Evolutionary conservation across 2,888 invertebrate species (phyloP), one percentile per base, ranked within the genome.

Genomic region (Cheilosia soror): DNA sequence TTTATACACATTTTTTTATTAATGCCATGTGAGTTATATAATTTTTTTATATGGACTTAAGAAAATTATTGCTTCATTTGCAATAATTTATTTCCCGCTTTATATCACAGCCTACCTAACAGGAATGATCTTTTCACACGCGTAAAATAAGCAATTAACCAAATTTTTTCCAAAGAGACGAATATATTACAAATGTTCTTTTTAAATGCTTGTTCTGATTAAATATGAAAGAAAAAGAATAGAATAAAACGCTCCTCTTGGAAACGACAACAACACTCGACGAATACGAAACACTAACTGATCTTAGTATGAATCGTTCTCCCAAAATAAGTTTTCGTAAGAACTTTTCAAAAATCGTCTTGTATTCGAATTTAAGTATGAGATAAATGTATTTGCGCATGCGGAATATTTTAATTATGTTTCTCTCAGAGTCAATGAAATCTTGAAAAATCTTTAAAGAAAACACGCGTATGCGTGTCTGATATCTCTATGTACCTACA

Each of bases 281-380:
- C 92, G 91, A 92, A 90, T 90, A 92, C 92, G 91, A 91, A 92
- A 91, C 92, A 91, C 92, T 90, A 91, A 92, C 91, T 92, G 91
- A 92, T 88, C 82, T 47, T 71, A 53, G 29, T 51, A 40, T 37
- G 72, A 73, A 66, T 25, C 68, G 44, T 51, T 75, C 63, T 33
- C 49, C 33, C 57, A 80, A 78, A 82, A 57, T 72, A 42, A 51
- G 60, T 62, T 57, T 77, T 47, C 20, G 1, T 51, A 29, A 40
- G 42, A 60, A 63, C 0, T 62, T 72, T 63, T 57, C 9, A 66
- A 79, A 65, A 68, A 40, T 37, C 62, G 37, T 58, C 2, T 60
- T 72, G 65, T 62, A 57, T 72, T 57, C 31, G 57, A 72, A 79
- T 73, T 44, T 49, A 31, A 51, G 9, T n/a, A n/a, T 47, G 79